Conservation (phyloP, 2,797 vertebrate genomes). For the Anomalospiza imberbis region DNA sequence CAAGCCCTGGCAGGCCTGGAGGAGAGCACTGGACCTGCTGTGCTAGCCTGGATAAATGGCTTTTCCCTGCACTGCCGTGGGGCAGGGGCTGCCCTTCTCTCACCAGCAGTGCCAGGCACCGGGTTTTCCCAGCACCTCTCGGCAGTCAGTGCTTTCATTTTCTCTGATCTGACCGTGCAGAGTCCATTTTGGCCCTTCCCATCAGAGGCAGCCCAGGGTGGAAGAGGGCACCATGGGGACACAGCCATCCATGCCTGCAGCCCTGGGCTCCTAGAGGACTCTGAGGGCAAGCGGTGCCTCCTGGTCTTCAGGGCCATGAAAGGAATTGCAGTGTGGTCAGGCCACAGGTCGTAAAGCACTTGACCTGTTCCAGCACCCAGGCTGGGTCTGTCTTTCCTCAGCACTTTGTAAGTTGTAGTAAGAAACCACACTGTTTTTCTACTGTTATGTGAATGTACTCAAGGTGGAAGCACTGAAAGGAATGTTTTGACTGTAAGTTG, state of each 20-base stretch:
- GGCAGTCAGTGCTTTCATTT: not conserved
- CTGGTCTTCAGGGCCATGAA: not conserved
- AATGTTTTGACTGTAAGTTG: conserved; percentile 3
- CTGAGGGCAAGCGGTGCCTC: not conserved
- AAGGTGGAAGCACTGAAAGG: conserved; percentile 22
- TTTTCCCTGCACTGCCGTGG: not conserved
- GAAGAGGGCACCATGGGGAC: not conserved
- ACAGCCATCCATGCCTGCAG: not conserved
- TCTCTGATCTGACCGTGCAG: not conserved
- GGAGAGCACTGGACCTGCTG: fast-evolving
- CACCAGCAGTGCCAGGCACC: not conserved
- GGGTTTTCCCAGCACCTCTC: not conserved
- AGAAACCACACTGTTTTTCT: not conserved
- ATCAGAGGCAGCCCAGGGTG: not conserved
- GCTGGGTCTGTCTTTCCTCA: not conserved
- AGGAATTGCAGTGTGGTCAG: fast-evolving
- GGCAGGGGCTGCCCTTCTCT: not conserved
- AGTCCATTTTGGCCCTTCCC: not conserved
- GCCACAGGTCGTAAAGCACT: fast-evolving
- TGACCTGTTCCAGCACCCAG: not conserved
- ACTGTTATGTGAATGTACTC: not conserved
- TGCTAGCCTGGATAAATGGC: not conserved
- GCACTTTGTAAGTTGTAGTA: not conserved
- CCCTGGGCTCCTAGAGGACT: not conserved
- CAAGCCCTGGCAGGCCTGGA: not conserved